These are phyloP conservation scores for Drosophila atroscutellata DNA, from an alignment of 2,888 invertebrate genomes.

Conservation along the genomic window DNA sequence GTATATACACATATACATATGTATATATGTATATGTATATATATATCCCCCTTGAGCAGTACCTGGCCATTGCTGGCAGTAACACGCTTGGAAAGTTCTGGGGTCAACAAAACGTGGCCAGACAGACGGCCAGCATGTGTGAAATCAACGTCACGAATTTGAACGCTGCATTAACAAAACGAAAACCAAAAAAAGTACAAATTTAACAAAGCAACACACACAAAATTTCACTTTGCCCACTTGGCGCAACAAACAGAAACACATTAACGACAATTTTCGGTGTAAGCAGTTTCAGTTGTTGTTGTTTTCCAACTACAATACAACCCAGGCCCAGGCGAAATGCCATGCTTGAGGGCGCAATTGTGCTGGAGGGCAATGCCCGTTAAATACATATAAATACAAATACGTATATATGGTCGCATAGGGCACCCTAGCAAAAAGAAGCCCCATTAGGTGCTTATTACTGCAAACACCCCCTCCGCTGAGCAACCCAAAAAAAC, in stretches of 20 bases:
- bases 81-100: constrained; percentile 65
- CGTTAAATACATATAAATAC: constrained; percentile 25
- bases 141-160: constrained; percentile 70
- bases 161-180: constrained; percentile 70
- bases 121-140: constrained; percentile 52
- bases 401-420: constrained; percentile 9
- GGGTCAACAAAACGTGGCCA: constrained; percentile 65
- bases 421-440: constrained; percentile 34
- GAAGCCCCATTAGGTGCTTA: constrained; percentile 74
- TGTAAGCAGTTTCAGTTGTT: constrained; percentile 37
- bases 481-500: neutral
- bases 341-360: constrained; percentile 80
- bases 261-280: constrained; percentile 72
- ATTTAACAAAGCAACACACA: constrained; percentile 27
- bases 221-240: constrained; percentile 69
- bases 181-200: constrained; percentile 29
- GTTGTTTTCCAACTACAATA: constrained; percentile 9
- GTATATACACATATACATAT: neutral
- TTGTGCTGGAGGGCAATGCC: constrained; percentile 71
- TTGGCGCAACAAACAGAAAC: constrained; percentile 45
- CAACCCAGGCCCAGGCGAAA: constrained; percentile 18
- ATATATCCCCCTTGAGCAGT: neutral
- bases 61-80: constrained; percentile 25
- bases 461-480: constrained; percentile 46
- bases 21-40: neutral